Conservation (phyloP, 2,797 vertebrate genomes). For the Atherinosoma microstoma region DNA sequence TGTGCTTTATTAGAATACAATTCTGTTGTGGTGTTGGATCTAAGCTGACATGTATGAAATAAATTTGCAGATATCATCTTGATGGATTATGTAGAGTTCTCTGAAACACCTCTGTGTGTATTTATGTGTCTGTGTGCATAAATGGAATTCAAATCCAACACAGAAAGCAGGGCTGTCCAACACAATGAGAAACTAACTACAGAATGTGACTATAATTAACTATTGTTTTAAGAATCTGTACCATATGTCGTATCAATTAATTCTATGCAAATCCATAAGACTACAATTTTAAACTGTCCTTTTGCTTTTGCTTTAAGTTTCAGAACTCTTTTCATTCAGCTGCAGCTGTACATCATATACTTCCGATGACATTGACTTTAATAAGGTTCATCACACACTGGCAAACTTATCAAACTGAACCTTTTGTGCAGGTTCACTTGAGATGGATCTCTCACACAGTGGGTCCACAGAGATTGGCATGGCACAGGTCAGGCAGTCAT, state of each 20-base stretch:
- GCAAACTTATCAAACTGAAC: conserved; percentile 66
- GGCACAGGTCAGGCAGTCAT: conserved; percentile 54
- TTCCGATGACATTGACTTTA: conserved; percentile 68
- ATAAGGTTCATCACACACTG: conserved; percentile 72
- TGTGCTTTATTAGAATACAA: not conserved
- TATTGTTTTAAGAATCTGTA: not conserved
- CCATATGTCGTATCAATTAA: not conserved
- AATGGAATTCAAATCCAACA: not conserved
- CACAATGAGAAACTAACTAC: conserved; percentile 3
- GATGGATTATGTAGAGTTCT: not conserved
- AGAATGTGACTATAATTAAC: conserved; percentile 5
- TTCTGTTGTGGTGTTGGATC: not conserved
- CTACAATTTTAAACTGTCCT: not conserved
- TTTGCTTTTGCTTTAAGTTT: no score
- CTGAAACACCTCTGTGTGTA: not conserved
- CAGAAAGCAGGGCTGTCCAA: not conserved
- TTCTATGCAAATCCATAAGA: no score
- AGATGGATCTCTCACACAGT: conserved; percentile 62
- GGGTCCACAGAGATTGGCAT: conserved; percentile 61
- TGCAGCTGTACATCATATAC: conserved; percentile 42
- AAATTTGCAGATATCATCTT: not conserved
- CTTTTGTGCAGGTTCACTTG: conserved; percentile 59
- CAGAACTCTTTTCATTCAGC: conserved; percentile 50
- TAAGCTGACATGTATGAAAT: not conserved
- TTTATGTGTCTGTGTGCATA: not conserved